These are phyloP conservation scores for Picus viridis DNA, from an alignment of 2,797 vertebrate genomes.

Conservation along the genomic window DNA sequence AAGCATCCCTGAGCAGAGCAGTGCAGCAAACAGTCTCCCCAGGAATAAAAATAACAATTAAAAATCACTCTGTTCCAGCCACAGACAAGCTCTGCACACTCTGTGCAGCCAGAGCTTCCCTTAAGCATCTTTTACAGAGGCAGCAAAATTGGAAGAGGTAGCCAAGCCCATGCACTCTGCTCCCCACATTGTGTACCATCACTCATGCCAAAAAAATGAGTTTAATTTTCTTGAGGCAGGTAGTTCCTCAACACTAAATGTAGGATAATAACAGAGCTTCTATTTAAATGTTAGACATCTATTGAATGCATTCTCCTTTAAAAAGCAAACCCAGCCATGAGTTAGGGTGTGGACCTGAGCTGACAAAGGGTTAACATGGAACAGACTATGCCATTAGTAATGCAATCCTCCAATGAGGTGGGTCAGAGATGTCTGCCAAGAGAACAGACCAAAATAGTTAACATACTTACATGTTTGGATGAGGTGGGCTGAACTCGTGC, in stretches of 20 bases:
- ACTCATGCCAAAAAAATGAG: not conserved
- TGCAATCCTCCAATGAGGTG: not conserved
- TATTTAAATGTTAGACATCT: not conserved
- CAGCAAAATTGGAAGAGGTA: not conserved
- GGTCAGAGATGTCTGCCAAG: constrained; percentile 46
- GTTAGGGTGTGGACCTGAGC: not conserved
- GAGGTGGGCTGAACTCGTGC: constrained; percentile 92
- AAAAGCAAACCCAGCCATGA: not conserved
- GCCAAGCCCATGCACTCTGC: not conserved
- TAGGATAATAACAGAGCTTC: not conserved
- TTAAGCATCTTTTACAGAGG: not conserved
- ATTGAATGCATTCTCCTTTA: not conserved
- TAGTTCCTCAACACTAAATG: not conserved
- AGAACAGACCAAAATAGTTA: not conserved
- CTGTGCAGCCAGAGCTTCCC: not conserved
- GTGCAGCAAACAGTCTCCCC: not conserved
- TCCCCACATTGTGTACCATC: not conserved
- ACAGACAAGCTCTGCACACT: not conserved
- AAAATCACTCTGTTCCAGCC: not conserved
- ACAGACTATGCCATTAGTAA: not conserved
- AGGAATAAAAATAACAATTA: not conserved
- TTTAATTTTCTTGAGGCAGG: not conserved
- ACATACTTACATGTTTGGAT: constrained; percentile 91
- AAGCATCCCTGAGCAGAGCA: not conserved
- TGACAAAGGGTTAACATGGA: not conserved